phyloP scores from a whole-genome alignment of 1,140 invertebrate genomes.

The Drosophila mauritiana region DNA sequence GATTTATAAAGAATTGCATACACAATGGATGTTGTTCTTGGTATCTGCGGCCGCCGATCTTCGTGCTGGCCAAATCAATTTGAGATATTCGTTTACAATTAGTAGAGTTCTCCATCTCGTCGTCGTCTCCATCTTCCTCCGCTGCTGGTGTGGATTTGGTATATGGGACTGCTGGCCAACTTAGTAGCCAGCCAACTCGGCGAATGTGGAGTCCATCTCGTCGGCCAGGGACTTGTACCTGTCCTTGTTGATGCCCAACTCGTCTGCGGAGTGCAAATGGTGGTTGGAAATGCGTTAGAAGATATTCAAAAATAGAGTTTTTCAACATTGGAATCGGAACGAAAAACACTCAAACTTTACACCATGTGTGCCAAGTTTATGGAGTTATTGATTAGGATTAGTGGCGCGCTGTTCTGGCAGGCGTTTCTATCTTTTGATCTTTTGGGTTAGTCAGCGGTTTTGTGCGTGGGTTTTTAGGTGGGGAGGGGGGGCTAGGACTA shows the following conservation, averaged over 20 bases:
- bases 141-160: conserved; percentile 20
- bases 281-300: conserved; percentile 18
- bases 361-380: conserved; percentile 33
- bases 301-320: neutral
- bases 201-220: conserved; percentile 99
- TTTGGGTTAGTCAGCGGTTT: conserved; percentile 35
- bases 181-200: conserved; percentile 96
- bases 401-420: conserved; percentile 61
- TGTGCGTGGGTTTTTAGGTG: conserved; percentile 11
- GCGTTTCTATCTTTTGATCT: conserved; percentile 51
- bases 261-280: conserved; percentile 88
- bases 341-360: conserved; percentile 49
- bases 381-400: conserved; percentile 24
- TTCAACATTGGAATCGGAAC: conserved; percentile 47
- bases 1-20: conserved; percentile 70
- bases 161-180: conserved; percentile 13
- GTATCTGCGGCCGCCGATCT: conserved; percentile 49
- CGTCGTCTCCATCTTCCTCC: conserved; percentile 29
- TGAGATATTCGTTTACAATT: conserved; percentile 77
- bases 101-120: conserved; percentile 51
- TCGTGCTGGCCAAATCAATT: conserved; percentile 53
- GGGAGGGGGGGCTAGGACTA: neutral
- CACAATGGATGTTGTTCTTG: conserved; percentile 80
- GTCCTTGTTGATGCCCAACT: conserved; percentile 99
- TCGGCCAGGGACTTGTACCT: conserved; percentile 98